These are phyloP conservation scores for Thera britannica DNA, from an alignment of 2,888 invertebrate genomes.

Conservation along the genomic window DNA sequence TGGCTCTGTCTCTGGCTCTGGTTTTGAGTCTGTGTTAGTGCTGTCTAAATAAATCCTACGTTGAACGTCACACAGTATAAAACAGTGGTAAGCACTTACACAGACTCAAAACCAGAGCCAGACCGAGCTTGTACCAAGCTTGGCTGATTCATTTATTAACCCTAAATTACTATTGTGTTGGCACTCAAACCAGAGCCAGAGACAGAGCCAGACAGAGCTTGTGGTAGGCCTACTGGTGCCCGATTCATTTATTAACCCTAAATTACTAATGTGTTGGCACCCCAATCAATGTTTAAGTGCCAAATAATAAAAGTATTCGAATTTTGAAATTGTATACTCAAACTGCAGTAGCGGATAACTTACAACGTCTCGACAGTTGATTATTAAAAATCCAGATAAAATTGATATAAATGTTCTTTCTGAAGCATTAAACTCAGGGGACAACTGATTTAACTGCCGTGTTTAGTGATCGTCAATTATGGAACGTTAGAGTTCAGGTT, in stretches of 20 bases:
- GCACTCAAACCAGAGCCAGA: no score
- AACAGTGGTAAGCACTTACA: no score
- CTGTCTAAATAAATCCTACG: no score
- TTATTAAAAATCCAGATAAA: conserved; percentile 37
- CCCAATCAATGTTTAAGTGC: conserved; percentile 46
- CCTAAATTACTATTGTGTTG: no score
- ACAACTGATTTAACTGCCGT: conserved; percentile 39
- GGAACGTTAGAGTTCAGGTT: conserved; percentile 24
- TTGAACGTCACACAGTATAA: no score
- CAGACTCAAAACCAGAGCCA: no score
- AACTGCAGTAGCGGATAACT: conserved; percentile 47
- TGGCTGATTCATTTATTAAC: no score
- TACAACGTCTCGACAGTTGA: conserved; percentile 29
- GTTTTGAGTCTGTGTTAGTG: no score
- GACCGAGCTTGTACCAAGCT: no score
- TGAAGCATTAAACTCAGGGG: conserved; percentile 34
- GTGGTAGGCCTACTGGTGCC: conserved; percentile 1
- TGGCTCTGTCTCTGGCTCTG: no score
- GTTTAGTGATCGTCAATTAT: conserved; percentile 34
- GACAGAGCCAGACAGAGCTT: no score
- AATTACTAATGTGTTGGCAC: conserved; percentile 43
- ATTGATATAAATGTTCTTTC: conserved; percentile 38
- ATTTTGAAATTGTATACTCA: conserved; percentile 37
- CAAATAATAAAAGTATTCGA: conserved; percentile 38
- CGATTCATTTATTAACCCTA: conserved; percentile 35